phyloP scores from a whole-genome alignment of 2,797 vertebrate genomes.

The Danio albolineatus region DNA sequence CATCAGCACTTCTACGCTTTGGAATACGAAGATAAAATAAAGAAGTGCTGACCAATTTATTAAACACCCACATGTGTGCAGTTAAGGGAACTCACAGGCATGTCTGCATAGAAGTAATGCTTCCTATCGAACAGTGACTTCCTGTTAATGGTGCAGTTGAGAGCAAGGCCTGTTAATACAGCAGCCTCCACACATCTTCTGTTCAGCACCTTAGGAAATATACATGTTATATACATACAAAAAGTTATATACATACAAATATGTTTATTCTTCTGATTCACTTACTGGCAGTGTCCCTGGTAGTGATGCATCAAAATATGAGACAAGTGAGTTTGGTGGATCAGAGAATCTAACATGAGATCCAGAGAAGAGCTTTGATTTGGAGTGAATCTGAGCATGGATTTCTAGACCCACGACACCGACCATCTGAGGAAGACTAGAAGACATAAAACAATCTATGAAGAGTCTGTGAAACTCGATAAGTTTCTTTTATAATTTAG shows the following conservation, averaged over 20 bases:
- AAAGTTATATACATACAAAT: neutral
- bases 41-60: neutral
- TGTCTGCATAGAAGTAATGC: slow-evolving; percentile 98
- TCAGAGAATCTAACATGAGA: slow-evolving; percentile 88
- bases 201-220: slow-evolving; percentile 88
- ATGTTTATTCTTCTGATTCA: slow-evolving; percentile 6
- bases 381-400: slow-evolving; percentile 94
- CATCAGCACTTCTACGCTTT: slow-evolving; percentile 26
- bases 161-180: slow-evolving; percentile 92
- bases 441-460: slow-evolving; percentile 14
- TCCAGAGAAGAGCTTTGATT: slow-evolving; percentile 94
- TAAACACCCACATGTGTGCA: neutral
- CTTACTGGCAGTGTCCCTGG: slow-evolving; percentile 97
- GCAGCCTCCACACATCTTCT: slow-evolving; percentile 95
- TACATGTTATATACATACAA: neutral
- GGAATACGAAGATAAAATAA: neutral
- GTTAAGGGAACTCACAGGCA: slow-evolving; percentile 87
- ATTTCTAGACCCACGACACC: slow-evolving; percentile 95
- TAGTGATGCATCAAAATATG: slow-evolving; percentile 95
- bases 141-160: slow-evolving; percentile 93
- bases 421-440: slow-evolving; percentile 80
- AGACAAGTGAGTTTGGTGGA: slow-evolving; percentile 94
- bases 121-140: slow-evolving; percentile 98
- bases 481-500: neutral
- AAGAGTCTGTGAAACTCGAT: neutral